Conservation (phyloP, 2,113 vertebrate genomes). For the Muscicapa adusta region DNA sequence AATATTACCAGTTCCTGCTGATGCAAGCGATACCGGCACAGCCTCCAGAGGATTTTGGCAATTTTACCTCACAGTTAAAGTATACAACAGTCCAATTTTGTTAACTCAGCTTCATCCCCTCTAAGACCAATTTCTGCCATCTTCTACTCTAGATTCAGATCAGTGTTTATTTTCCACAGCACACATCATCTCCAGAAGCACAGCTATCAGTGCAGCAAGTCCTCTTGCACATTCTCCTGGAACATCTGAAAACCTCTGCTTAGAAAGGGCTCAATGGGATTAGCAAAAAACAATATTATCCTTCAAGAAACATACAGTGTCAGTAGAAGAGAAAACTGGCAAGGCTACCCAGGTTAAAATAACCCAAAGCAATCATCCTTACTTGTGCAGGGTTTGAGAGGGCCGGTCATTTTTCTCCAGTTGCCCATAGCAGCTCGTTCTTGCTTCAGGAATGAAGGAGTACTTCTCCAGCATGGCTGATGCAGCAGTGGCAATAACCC, state of each 20-base stretch:
- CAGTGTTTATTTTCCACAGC: neutral
- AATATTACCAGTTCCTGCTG: neutral
- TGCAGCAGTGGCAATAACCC: constrained; percentile 91
- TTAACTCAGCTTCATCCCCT: neutral
- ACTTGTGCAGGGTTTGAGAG: constrained; percentile 90
- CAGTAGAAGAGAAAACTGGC: neutral
- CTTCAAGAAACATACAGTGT: neutral
- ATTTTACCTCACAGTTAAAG: neutral
- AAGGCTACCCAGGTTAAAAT: neutral
- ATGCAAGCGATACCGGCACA: neutral
- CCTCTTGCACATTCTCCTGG: neutral
- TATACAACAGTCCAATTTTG: neutral
- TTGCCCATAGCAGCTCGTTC: constrained; percentile 89
- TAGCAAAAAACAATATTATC: neutral
- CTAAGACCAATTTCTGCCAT: neutral
- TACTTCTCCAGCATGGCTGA: constrained; percentile 92
- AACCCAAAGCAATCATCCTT: constrained; percentile 48
- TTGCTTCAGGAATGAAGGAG: constrained; percentile 91
- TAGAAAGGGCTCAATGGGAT: neutral
- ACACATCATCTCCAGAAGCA: neutral
- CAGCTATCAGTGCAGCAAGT: neutral
- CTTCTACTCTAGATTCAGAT: neutral
- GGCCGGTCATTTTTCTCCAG: constrained; percentile 85
- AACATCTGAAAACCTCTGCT: neutral
- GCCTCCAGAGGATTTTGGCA: neutral